Percentiles rank a stretch among this genome's conserved stretches.
Evolutionary conservation across 2,797 vertebrate genomes (phyloP).

Genomic region (Urocyon cinereoargenteus): DNA sequence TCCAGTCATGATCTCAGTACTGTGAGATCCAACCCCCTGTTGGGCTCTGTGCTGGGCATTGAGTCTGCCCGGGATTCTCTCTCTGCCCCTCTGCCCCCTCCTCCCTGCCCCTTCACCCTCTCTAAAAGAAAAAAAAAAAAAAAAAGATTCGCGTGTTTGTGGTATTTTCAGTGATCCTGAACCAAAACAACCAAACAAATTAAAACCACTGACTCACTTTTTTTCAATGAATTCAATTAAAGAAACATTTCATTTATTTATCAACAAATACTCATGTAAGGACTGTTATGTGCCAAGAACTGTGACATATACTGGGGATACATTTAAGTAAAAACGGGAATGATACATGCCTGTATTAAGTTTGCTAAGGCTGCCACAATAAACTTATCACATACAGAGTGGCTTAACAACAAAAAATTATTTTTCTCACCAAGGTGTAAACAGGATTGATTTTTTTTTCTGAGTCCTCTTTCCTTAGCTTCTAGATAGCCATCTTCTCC

Average conservation of each 20-base stretch:
- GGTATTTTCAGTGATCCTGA: not conserved
- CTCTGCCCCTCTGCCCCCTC: too few species aligned
- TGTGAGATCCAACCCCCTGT: not conserved
- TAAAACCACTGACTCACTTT: not conserved
- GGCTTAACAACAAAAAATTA: not conserved
- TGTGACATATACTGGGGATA: not conserved
- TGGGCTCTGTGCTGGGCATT: not conserved
- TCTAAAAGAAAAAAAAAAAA: not conserved
- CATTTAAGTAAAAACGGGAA: not conserved
- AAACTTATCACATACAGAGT: not conserved
- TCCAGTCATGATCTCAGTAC: not conserved
- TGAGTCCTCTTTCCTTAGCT: not conserved
- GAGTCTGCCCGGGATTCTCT: not conserved
- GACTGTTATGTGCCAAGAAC: not conserved
- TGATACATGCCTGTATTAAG: not conserved
- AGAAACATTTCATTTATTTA: slow-evolving; percentile 18
- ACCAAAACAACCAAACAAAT: not conserved
- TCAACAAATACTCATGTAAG: slow-evolving; percentile 17
- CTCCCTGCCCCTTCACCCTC: not conserved
- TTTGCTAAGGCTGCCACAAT: not conserved
- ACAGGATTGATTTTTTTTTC: not conserved
- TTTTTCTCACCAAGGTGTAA: not conserved
- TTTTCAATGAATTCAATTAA: slow-evolving; percentile 33
- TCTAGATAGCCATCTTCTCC: not conserved
- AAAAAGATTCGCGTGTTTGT: slow-evolving; percentile 27